These are phyloP conservation scores for Toxotes chatareus DNA, from an alignment of 2,113 vertebrate species.

Conservation along the genomic window DNA sequence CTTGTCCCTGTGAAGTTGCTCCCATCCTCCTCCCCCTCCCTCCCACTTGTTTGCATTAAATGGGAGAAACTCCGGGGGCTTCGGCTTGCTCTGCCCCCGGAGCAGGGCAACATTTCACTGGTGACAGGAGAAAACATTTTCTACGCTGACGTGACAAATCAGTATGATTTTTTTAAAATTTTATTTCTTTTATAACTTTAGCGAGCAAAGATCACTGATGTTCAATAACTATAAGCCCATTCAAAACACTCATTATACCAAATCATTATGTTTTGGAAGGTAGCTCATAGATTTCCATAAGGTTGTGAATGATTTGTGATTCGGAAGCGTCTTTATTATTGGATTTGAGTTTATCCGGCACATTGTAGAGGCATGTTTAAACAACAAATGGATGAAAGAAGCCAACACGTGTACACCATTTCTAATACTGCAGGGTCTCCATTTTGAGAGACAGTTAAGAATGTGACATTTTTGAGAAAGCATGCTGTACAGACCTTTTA, in stretches of 20 bases:
- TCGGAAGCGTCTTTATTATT: slow-evolving; percentile 17
- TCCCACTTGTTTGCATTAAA: slow-evolving; percentile 60
- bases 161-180: neutral
- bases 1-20: slow-evolving; percentile 31
- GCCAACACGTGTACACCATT: slow-evolving; percentile 22
- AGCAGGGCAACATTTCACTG: slow-evolving; percentile 32
- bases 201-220: neutral
- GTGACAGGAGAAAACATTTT: slow-evolving; percentile 34
- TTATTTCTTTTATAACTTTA: neutral
- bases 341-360: neutral
- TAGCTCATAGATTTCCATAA: neutral
- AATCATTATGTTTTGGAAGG: slow-evolving; percentile 12
- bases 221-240: neutral
- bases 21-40: slow-evolving; percentile 20
- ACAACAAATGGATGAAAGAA: slow-evolving; percentile 58
- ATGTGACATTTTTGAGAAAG: slow-evolving; percentile 77
- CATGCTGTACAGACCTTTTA: slow-evolving; percentile 67
- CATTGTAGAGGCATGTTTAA: slow-evolving; percentile 39
- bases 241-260: neutral
- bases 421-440: slow-evolving; percentile 51
- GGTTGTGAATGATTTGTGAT: neutral
- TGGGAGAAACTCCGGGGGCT: slow-evolving; percentile 8
- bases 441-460: slow-evolving; percentile 69
- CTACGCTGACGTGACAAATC: slow-evolving; percentile 39
- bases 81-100: slow-evolving; percentile 7